Percentiles rank a stretch among this genome's conserved stretches.
phyloP scores from a whole-genome alignment of 2,113 vertebrate genomes.

The Dromas ardeola region DNA sequence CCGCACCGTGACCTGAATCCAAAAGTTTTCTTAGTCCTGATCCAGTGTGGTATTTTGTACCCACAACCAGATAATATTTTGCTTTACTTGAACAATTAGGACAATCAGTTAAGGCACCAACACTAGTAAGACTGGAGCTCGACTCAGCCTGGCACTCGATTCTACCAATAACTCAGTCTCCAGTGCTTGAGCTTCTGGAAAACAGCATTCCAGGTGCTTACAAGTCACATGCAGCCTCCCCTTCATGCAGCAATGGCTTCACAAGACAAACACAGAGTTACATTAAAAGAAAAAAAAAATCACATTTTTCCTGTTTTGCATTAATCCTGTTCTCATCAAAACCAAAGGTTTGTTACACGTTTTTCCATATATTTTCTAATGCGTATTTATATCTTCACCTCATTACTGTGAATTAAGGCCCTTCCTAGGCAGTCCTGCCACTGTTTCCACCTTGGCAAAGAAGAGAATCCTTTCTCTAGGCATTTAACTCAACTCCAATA shows the following conservation, averaged over 20 bases:
- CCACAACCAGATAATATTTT: neutral
- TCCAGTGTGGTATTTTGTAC: neutral
- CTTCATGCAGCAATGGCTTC: neutral
- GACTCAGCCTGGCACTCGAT: neutral
- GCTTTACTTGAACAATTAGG: neutral
- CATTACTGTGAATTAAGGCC: neutral
- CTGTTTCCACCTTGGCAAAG: neutral
- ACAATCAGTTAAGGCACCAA: neutral
- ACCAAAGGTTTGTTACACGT: neutral
- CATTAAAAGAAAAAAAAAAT: neutral
- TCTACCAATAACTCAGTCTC: neutral
- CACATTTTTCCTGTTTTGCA: neutral
- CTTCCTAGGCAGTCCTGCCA: neutral
- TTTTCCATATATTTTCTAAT: neutral
- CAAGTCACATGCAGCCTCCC: neutral
- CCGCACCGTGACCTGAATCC: neutral
- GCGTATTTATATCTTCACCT: neutral
- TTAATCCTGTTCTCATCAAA: neutral
- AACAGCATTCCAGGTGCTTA: neutral
- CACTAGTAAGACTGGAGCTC: neutral
- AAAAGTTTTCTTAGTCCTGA: neutral
- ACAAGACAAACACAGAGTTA: neutral
- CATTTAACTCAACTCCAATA: neutral
- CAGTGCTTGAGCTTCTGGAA: neutral
- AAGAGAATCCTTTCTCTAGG: neutral